Evolutionary conservation across 2,113 vertebrate genomes (phyloP).

Genomic region (Eubucco bourcierii): DNA sequence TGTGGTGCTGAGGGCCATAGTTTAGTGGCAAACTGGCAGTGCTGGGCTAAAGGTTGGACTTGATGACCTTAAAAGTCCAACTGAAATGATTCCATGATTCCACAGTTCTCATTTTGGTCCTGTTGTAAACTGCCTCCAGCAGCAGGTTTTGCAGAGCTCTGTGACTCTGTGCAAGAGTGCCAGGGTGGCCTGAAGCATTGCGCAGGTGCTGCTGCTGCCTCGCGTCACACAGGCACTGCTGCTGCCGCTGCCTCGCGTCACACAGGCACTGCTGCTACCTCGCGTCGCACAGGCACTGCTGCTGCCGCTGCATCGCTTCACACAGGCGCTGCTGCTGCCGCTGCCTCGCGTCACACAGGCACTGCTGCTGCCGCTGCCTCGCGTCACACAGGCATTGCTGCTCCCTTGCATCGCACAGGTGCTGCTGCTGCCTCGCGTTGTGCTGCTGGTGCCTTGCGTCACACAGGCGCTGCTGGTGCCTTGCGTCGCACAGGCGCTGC

Average conservation of each 20-base stretch:
- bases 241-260: too few species aligned
- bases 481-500: fast-evolving
- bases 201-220: fast-evolving
- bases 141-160: not conserved
- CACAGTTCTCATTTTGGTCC: not conserved
- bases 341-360: too few species aligned
- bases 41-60: not conserved
- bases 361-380: too few species aligned
- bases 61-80: not conserved
- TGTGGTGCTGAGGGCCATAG: not conserved
- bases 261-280: too few species aligned
- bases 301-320: too few species aligned
- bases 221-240: too few species aligned
- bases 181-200: not conserved
- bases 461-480: fast-evolving
- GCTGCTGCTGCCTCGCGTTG: not conserved
- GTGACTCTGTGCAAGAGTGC: not conserved
- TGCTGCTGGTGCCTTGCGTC: too few species aligned
- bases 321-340: too few species aligned
- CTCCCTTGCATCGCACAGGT: fast-evolving
- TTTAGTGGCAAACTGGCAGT: not conserved
- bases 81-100: not conserved
- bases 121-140: not conserved
- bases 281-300: too few species aligned
- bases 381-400: too few species aligned